phyloP scores from a whole-genome alignment of 2,888 invertebrate species.

The Pilophorus perplexus region DNA sequence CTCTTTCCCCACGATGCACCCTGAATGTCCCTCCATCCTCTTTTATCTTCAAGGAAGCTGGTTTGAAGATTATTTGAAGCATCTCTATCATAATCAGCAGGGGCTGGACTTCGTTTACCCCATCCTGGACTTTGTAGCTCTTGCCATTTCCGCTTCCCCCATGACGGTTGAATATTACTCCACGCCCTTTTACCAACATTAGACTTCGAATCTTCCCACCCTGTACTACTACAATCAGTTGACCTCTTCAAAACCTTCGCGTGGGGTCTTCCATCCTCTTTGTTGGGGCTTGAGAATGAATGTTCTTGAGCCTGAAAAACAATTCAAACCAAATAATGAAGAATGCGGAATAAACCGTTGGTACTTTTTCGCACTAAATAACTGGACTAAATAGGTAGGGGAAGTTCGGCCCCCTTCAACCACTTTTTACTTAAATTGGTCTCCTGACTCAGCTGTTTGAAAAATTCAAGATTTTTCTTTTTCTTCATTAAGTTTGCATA shows the following conservation, averaged over 20 bases:
- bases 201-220: conserved; percentile 15
- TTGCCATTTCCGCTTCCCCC: conserved; percentile 44
- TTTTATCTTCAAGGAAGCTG: conserved; percentile 45
- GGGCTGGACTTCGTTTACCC: conserved; percentile 39
- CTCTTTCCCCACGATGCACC: conserved; percentile 51
- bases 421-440: too few species aligned
- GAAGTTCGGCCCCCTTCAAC: too few species aligned
- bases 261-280: conserved; percentile 2
- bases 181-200: conserved; percentile 40
- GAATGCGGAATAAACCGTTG: too few species aligned
- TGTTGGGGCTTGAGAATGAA: background rate
- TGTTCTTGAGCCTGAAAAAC: background rate
- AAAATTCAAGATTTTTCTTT: too few species aligned
- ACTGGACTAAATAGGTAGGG: too few species aligned
- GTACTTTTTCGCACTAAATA: too few species aligned
- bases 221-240: conserved; percentile 1
- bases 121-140: conserved; percentile 41
- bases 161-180: conserved; percentile 39
- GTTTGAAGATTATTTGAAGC: conserved; percentile 9
- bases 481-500: too few species aligned
- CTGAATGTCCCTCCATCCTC: conserved; percentile 52
- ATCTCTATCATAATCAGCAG: conserved; percentile 6
- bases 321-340: background rate
- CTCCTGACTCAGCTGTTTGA: too few species aligned
- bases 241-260: conserved; percentile 21